Conservation (phyloP, 2,797 vertebrate genomes). For the Cryptoprocta ferox region DNA sequence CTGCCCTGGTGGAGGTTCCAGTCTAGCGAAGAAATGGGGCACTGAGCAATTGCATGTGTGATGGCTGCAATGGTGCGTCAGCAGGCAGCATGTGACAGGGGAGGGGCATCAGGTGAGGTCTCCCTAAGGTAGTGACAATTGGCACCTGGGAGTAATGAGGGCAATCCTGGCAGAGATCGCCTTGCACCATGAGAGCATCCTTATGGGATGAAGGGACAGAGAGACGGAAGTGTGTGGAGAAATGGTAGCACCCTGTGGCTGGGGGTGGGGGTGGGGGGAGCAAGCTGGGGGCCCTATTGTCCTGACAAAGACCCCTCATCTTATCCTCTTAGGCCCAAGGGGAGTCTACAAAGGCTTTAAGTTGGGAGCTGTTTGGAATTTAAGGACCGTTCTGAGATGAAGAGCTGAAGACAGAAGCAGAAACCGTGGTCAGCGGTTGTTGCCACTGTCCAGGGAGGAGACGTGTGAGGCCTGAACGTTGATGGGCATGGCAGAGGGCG, state of each 20-base stretch:
- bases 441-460: not conserved
- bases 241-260: not conserved
- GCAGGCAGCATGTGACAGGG: not conserved
- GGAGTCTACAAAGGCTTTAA: not conserved
- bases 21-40: not conserved
- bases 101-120: not conserved
- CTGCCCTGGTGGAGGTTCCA: not conserved
- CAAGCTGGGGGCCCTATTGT: not conserved
- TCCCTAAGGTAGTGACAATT: not conserved
- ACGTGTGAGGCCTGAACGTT: not conserved
- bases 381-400: not conserved
- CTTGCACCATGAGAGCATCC: not conserved
- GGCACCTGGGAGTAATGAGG: not conserved
- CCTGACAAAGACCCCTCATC: not conserved
- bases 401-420: not conserved
- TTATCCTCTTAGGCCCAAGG: not conserved
- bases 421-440: rapidly evolving
- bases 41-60: rapidly evolving
- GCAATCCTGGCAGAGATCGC: not conserved
- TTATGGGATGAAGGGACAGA: not conserved
- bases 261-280: rapidly evolving
- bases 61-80: rapidly evolving
- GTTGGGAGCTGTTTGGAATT: not conserved
- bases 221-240: not conserved
- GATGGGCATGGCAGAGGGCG: rapidly evolving